Base-by-base conservation (phyloP, 2,113 vertebrate genomes). In the Thalassarche chlororhynchos region DNA sequence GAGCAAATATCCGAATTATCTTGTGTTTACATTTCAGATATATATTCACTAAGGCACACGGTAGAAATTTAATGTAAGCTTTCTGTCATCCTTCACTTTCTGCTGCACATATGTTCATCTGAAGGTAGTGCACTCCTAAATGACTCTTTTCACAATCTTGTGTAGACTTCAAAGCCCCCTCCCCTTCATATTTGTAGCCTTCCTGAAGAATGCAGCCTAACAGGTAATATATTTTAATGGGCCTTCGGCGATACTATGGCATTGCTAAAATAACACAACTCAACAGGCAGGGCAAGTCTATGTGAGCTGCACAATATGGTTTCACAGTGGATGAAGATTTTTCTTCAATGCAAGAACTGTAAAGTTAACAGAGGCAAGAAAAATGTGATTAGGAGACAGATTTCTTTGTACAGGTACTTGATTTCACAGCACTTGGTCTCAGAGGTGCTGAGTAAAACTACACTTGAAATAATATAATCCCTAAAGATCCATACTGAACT, bases 381-480 rank as follows among this genome's bases (percentile, higher is more conserved):
- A 91, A 92, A 91, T 87, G 62, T 87, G 76, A 96, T 91, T 88
- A 93, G 36, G 70, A 95, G 93, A 90, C 46, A 84, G 83, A 89
- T 91, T 97, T 96, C 88, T 95, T 95, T 26, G 5, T 57, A 57
- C 70, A 61, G 79, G 88, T 74, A 93, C 94, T 94, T 96, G 93
- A 82, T 91, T 97, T 97, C 96, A 94, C 86, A 94, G 90, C 66
- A 90, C 84, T 65, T 80, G 85, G 84, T 97, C 97, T 96, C 95
- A 66, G 65, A 96, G 90, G 86, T 97, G 80, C 94, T 90, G 76
- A 98, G 77, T 85, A 93, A 94, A 98, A 94, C 77, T 96, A 40
- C 40, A 62, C 58, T 97, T 92, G 87, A 96, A 98, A 97, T 97
- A 97, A 90, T 84, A 91, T 55, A 96, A 92, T 96, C 91, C 89